A percentile compares a stretch with the other conserved stretches of the same genome.
Conservation (phyloP, 2,797 vertebrate genomes). For the Anguilla obscura region DNA sequence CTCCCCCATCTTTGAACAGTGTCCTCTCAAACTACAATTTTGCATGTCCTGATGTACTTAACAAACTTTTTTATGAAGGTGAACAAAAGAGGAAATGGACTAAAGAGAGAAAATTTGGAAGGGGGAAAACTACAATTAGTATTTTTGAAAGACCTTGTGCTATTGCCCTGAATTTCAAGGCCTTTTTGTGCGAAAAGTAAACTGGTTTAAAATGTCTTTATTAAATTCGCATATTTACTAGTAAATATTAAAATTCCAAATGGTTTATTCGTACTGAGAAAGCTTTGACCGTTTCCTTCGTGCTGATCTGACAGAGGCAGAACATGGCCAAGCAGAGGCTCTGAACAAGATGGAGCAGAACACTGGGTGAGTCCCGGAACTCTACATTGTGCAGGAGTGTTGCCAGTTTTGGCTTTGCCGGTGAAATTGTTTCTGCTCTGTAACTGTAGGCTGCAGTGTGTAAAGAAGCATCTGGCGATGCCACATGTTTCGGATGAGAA, state of each 20-base stretch:
- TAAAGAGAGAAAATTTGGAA: background rate
- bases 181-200: background rate
- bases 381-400: background rate
- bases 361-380: slow-evolving; percentile 19
- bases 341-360: background rate
- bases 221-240: background rate
- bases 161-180: background rate
- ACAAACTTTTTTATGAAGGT: background rate
- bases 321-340: background rate
- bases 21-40: slow-evolving; percentile 26
- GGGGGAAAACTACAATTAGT: background rate
- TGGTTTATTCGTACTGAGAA: background rate
- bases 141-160: background rate
- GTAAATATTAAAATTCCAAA: background rate
- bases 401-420: background rate
- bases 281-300: background rate
- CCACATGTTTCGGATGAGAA: too few relatives aligned
- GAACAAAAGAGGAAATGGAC: background rate
- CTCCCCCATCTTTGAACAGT: background rate
- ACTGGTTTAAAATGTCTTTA: background rate
- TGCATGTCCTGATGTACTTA: background rate
- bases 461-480: too few relatives aligned
- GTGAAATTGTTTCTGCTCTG: background rate
- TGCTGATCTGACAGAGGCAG: slow-evolving; percentile 23
- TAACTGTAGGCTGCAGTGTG: too few relatives aligned